Percentiles rank a stretch among this genome's conserved stretches.
phyloP scores from a whole-genome alignment of 2,888 invertebrate species.

The Seira ritae region DNA sequence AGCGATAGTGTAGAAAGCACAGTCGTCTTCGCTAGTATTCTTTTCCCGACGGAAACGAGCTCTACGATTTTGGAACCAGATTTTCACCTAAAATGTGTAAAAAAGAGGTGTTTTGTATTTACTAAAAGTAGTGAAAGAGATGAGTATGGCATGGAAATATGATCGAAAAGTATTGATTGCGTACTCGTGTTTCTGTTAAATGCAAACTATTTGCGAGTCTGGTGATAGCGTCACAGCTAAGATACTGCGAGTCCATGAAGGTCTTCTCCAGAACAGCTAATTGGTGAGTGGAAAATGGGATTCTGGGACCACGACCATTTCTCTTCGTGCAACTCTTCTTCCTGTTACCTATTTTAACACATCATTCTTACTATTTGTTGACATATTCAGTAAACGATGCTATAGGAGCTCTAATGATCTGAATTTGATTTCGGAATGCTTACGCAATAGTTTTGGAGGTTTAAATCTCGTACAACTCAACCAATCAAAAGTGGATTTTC shows the following conservation, averaged over 20 bases:
- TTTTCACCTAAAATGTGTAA: conserved; percentile 43
- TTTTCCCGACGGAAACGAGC: conserved; percentile 66
- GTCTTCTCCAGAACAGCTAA: conserved; percentile 83
- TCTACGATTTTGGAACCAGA: conserved; percentile 66
- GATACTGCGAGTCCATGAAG: conserved; percentile 82
- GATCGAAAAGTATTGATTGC: not conserved
- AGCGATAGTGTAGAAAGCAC: not conserved
- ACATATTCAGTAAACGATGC: not conserved
- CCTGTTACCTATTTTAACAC: not conserved
- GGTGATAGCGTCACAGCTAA: conserved; percentile 83
- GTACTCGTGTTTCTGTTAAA: conserved; percentile 83
- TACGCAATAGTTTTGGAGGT: conserved; percentile 84
- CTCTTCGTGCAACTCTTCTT: conserved; percentile 74
- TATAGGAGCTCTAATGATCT: not conserved
- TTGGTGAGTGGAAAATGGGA: conserved; percentile 85
- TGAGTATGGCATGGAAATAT: too few relatives aligned
- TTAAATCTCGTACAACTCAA: conserved; percentile 84
- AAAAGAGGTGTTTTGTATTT: too few relatives aligned
- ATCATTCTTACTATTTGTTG: conserved; percentile 17
- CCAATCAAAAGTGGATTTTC: conserved; percentile 77
- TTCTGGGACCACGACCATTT: conserved; percentile 82
- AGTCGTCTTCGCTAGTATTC: conserved; percentile 1
- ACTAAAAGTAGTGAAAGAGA: too few relatives aligned
- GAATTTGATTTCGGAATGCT: conserved; percentile 75
- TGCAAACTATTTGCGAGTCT: conserved; percentile 81